Conservation (phyloP, 2,797 vertebrate species). For the Brachymystax lenok region DNA sequence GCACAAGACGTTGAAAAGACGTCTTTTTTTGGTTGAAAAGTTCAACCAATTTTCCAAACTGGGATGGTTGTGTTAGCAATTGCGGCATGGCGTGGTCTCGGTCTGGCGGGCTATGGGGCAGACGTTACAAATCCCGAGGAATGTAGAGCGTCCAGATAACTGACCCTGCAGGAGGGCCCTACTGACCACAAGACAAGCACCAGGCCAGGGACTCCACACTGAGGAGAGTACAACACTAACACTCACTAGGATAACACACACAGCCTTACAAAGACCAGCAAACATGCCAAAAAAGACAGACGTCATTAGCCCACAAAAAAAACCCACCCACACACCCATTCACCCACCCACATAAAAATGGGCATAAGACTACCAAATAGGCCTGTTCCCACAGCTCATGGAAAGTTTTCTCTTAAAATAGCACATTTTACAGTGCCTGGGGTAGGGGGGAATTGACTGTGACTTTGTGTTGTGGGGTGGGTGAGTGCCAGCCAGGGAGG, state of each 20-base stretch:
- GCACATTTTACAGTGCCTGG: constrained; percentile 49
- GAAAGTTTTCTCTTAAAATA: constrained; percentile 72
- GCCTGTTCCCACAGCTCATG: constrained; percentile 63
- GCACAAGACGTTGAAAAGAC: no score
- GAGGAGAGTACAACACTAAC: background rate
- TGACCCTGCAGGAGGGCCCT: constrained; percentile 46
- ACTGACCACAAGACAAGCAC: constrained; percentile 50
- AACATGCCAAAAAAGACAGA: no score
- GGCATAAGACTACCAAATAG: constrained; percentile 66
- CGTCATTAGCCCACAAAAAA: background rate
- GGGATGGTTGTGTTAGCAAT: background rate
- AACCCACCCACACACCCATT: constrained; percentile 13
- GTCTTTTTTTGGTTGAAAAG: no score
- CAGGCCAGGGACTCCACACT: no score
- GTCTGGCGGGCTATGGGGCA: constrained; percentile 28
- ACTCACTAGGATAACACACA: constrained; percentile 6
- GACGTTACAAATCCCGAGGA: constrained; percentile 66
- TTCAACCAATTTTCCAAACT: no score
- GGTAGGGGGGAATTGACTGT: constrained; percentile 56
- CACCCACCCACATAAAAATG: constrained; percentile 39
- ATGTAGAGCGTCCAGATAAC: constrained; percentile 53
- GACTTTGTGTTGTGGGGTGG: constrained; percentile 48
- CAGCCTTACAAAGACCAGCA: background rate
- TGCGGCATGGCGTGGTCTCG: background rate
- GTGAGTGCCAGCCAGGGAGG: constrained; percentile 36